Evolutionary conservation across 2,888 invertebrate genomes (phyloP), one percentile per base, ranked within the genome.

Genomic region (Athripsodes cinereus): DNA sequence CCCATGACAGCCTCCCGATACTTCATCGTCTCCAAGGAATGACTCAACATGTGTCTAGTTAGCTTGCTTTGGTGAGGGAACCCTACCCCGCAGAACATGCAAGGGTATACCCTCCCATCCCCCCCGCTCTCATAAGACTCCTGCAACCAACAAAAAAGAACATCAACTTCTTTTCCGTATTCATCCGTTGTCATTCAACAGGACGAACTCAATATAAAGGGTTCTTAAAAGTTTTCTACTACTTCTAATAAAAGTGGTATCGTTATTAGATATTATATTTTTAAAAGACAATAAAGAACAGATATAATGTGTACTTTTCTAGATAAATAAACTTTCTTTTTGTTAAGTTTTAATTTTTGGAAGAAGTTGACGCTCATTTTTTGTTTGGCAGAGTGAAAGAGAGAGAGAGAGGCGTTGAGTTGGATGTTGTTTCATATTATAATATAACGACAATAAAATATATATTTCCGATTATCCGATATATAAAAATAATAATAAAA

Each of bases 51-150:
- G 79, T 92, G 92, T 72, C 92, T 81, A 71, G 92, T 91, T 75
- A 92, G 81, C 83, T 92, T 92, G 84, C 88, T 91, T 83, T 91
- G 92, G 76, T 91, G 90, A 68, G 90, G 88, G 77, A 92, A 92
- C 73, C 87, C 82, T 70, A 87, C 87, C 74, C 90, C 90, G 84
- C 92, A 92, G 83, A 92, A 92, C 82, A 91, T 87, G 83, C 92
- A 92, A 72, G 86, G 85, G 80, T 85, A 90, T 71, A 85, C 75
- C 68, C 81, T 75, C 64, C 78, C 78, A 62, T 81, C 81, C 68
- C 79, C 71, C 66, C 74, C 79, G 72, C 74, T 76, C 52, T 87
- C 84, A 85, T 87, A 85, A 80, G 82, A 80, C 85, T 91, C 91
- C 92, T 92, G 92, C 89, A 89, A 91, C 90, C 88, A 90, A 90